phyloP scores from a whole-genome alignment of 1,140 invertebrate species.

The Condylostylus longicornis region DNA sequence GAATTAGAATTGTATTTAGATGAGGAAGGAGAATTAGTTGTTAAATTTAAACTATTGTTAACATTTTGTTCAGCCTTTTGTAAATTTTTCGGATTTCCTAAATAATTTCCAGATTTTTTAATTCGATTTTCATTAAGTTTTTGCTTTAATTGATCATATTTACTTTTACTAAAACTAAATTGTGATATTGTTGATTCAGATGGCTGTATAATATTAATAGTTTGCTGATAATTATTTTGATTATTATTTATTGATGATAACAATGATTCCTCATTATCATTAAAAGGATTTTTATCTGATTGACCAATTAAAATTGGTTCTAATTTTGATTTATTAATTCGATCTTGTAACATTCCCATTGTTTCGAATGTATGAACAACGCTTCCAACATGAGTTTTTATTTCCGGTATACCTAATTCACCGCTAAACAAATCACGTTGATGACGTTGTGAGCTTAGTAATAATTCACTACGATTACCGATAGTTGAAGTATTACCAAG shows the following conservation, averaged over 20 bases:
- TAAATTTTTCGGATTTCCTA: too few relatives aligned
- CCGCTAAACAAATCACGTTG: slow-evolving; percentile 28
- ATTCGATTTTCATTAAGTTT: slow-evolving; percentile 23
- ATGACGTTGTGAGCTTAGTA: slow-evolving; percentile 16
- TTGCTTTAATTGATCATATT: slow-evolving; percentile 25
- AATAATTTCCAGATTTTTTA: too few relatives aligned
- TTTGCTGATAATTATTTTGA: too few relatives aligned
- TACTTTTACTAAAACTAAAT: slow-evolving; percentile 11
- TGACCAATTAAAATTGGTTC: slow-evolving; percentile 6
- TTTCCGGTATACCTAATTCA: slow-evolving; percentile 29
- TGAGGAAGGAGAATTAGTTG: too few relatives aligned
- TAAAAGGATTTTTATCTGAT: too few relatives aligned
- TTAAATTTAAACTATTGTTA: too few relatives aligned
- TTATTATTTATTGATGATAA: too few relatives aligned
- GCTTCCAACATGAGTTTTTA: slow-evolving; percentile 28
- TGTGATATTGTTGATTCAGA: slow-evolving; percentile 1
- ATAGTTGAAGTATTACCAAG: too few relatives aligned
- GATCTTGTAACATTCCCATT: slow-evolving; percentile 23
- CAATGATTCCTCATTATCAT: too few relatives aligned
- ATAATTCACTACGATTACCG: slow-evolving; percentile 13
- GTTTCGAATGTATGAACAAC: slow-evolving; percentile 31
- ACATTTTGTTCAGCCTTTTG: too few relatives aligned
- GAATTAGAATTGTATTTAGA: too few relatives aligned
- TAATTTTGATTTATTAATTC: slow-evolving; percentile 17
- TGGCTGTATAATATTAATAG: slow-evolving; percentile 1